These are phyloP conservation scores for Formica aserva DNA, from an alignment of 2,888 invertebrate species.

Conservation along the genomic window DNA sequence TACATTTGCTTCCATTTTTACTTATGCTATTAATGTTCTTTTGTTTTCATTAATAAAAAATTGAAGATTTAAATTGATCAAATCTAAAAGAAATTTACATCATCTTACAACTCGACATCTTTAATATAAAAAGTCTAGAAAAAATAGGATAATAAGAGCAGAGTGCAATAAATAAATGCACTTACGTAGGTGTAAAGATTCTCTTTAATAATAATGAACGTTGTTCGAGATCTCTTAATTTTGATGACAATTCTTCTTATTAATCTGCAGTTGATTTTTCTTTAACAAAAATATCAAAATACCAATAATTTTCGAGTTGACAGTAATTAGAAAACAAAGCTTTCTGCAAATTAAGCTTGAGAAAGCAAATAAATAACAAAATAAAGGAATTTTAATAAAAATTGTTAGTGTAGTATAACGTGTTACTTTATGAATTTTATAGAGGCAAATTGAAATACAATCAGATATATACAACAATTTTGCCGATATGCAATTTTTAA, in stretches of 20 bases:
- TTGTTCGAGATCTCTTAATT: background rate
- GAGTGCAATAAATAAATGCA: too few species aligned
- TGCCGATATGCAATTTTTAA: constrained; percentile 26
- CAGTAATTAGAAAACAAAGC: background rate
- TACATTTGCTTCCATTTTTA: background rate
- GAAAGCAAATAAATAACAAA: background rate
- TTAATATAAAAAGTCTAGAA: background rate
- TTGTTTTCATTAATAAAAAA: background rate
- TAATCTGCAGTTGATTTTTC: background rate
- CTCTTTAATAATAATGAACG: background rate
- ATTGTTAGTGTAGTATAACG: background rate
- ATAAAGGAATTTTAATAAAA: background rate
- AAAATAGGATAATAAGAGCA: too few species aligned
- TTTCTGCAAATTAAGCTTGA: background rate
- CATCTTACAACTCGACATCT: background rate
- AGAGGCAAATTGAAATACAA: background rate
- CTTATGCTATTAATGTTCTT: background rate
- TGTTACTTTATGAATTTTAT: background rate
- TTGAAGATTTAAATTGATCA: background rate
- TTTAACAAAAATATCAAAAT: background rate
- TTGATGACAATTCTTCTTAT: background rate
- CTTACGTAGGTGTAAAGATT: background rate
- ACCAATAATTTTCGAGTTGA: background rate
- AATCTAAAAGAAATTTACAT: background rate
- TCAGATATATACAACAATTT: background rate